phyloP scores from a whole-genome alignment of 2,888 invertebrate species.

The Xanthia togata region DNA sequence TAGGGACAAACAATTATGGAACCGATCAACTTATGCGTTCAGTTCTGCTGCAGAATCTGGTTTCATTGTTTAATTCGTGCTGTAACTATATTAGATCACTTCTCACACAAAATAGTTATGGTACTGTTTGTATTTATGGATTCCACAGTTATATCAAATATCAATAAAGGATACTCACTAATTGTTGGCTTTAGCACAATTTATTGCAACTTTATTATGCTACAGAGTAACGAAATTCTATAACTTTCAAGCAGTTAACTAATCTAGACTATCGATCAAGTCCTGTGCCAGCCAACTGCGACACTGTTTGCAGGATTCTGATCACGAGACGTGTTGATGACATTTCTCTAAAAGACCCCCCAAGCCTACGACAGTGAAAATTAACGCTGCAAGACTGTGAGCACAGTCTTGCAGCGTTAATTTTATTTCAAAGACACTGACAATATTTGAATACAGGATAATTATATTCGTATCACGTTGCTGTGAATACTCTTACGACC shows the following conservation, averaged over 20 bases:
- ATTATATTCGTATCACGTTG: constrained; percentile 55
- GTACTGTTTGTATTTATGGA: neutral
- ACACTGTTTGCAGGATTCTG: constrained; percentile 59
- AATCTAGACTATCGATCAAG: constrained; percentile 48
- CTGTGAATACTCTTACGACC: constrained; percentile 15
- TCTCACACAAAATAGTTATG: neutral
- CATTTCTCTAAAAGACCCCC: constrained; percentile 60
- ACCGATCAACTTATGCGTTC: neutral
- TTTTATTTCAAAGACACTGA: constrained; percentile 61
- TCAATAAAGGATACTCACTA: neutral
- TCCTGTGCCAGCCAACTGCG: constrained; percentile 4
- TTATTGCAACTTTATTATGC: neutral
- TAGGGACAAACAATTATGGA: neutral
- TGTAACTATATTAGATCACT: neutral
- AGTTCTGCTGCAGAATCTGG: neutral
- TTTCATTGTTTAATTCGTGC: neutral
- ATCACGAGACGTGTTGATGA: constrained; percentile 67
- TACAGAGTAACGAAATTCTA: neutral
- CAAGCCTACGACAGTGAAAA: constrained; percentile 51
- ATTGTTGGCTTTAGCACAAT: neutral
- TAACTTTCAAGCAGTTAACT: neutral
- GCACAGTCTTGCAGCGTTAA: constrained; percentile 60
- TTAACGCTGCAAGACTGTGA: too few relatives aligned
- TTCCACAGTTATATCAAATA: neutral
- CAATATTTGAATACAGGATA: constrained; percentile 63